Base-by-base conservation (phyloP, 2,113 vertebrate species). In the Neolamprologus caudopunctatus region DNA sequence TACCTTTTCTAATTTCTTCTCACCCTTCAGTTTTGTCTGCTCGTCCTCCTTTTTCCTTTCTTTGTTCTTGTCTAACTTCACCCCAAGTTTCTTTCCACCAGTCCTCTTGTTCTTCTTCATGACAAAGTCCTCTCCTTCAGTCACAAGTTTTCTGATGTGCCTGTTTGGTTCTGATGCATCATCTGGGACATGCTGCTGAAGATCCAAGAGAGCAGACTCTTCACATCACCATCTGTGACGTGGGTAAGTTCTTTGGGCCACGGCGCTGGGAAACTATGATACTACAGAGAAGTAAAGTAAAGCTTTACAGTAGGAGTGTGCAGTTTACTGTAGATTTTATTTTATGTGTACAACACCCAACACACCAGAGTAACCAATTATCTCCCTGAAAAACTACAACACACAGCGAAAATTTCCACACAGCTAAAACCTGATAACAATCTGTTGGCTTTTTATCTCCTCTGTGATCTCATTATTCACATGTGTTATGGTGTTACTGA, bases 101-200 rank as follows among this genome's bases (percentile, higher is more conserved):
- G 1, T 47, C 14, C 40, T 47, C 14, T 5, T 1, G 40, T 19
- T 47, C 40, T 26, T 73, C 14, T 75, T 47, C 14, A 17, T 73
- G 14, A 45, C 40, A 73, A 45, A 75, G 40, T 75, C 3, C 21
- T 75, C 40, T 47, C 68, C 40, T 71, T 42, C 37, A 42, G 9
- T 75, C 68, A 47, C 14, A 75, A 10, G 24, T 47, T 75, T 75
- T 47, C 68, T 47, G 68, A 75, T 75, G 40, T 28, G 68, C 68
- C 24, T 7, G 68, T 28, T 10, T 28, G 40, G 21, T 75, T 75
- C 68, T 75, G 68, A 47, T 47, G 9, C 37, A 47, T 28, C 68
- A 75, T 75, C 68, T 47, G 68, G 24, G 68, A 75, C 40, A 11
- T 75, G 40, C 42, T 75, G 40, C 68, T 47, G 40, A 28, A 28